phyloP scores from a whole-genome alignment of 2,888 invertebrate species.

The Sinhomidia bicolor region DNA sequence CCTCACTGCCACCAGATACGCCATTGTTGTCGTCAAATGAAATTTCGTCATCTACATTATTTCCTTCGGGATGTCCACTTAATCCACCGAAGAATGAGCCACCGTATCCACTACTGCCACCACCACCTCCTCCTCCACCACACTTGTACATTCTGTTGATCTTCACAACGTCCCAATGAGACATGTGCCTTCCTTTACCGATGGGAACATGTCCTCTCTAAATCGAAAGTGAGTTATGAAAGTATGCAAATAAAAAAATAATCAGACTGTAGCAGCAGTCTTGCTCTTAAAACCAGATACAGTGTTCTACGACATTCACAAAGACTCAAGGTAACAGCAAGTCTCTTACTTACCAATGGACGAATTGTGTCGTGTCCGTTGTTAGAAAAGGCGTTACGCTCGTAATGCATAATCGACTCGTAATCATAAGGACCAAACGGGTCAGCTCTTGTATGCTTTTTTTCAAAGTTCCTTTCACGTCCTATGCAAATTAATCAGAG shows the following conservation, averaged over 20 bases:
- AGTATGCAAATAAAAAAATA: constrained; percentile 28
- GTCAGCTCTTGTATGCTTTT: constrained; percentile 68
- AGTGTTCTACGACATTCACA: constrained; percentile 51
- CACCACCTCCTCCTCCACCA: constrained; percentile 45
- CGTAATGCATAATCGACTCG: constrained; percentile 69
- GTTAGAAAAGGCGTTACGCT: constrained; percentile 61
- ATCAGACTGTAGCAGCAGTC: not conserved
- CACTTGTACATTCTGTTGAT: constrained; percentile 74
- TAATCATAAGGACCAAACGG: constrained; percentile 68
- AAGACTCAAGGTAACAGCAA: constrained; percentile 43
- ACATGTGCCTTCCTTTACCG: constrained; percentile 68
- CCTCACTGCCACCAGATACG: not conserved
- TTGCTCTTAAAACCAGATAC: not conserved
- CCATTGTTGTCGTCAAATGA: constrained; percentile 39
- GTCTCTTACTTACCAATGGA: constrained; percentile 55
- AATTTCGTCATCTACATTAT: constrained; percentile 29
- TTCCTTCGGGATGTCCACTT: constrained; percentile 51
- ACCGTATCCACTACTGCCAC: not conserved
- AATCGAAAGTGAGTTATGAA: constrained; percentile 47
- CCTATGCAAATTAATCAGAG: constrained; percentile 54
- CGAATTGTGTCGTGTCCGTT: constrained; percentile 70
- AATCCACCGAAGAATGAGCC: constrained; percentile 46
- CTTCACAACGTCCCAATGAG: constrained; percentile 70
- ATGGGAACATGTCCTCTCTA: constrained; percentile 57
- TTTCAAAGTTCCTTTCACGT: constrained; percentile 74